Percentiles rank a stretch among this genome's conserved stretches.
Conservation (phyloP, 2,888 invertebrate species). For the Anthrax anthrax region DNA sequence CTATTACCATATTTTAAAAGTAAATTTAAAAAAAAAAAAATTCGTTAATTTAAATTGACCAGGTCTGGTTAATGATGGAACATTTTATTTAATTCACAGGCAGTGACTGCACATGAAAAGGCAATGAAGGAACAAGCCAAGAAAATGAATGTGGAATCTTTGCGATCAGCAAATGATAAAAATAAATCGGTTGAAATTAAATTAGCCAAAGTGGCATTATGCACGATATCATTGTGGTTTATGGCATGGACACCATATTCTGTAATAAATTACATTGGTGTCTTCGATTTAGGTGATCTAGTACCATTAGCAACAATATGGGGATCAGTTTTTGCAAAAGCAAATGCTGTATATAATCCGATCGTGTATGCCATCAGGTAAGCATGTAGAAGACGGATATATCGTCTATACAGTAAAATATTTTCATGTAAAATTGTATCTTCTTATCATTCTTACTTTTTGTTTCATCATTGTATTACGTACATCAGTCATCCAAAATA, state of each 20-base stretch:
- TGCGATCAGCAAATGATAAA: constrained; percentile 39
- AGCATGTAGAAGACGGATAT: constrained; percentile 5
- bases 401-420: neutral
- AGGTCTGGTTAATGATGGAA: no score
- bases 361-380: constrained; percentile 84
- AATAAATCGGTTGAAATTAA: constrained; percentile 41
- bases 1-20: constrained; percentile 47
- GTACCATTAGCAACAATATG: constrained; percentile 40
- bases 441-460: neutral
- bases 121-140: constrained; percentile 46
- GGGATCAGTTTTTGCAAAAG: constrained; percentile 82
- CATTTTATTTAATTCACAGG: constrained; percentile 19
- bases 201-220: constrained; percentile 45
- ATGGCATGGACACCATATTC: constrained; percentile 53
- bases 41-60: no score
- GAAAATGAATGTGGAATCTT: constrained; percentile 48
- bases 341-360: constrained; percentile 80
- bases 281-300: constrained; percentile 36
- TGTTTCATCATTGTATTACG: neutral
- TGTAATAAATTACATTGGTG: constrained; percentile 39
- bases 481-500: constrained; percentile 49
- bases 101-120: constrained; percentile 42
- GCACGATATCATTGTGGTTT: constrained; percentile 48
- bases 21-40: no score
- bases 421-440: neutral